These are phyloP conservation scores for Hystrix brachyura DNA, from an alignment of 2,113 vertebrate genomes.

Conservation along the genomic window DNA sequence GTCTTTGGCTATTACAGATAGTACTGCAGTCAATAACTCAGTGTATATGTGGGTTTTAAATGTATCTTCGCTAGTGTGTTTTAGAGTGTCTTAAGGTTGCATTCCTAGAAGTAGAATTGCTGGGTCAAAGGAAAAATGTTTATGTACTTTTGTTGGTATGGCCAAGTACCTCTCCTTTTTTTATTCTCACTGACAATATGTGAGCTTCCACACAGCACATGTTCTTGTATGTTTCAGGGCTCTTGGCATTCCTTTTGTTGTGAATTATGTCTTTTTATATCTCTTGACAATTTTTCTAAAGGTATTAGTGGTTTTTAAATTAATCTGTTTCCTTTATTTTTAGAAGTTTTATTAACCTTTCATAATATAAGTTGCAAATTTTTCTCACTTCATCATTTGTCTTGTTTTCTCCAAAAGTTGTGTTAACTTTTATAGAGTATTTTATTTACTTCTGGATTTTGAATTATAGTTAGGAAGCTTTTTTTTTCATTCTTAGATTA, in stretches of 20 bases:
- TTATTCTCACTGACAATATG: neutral
- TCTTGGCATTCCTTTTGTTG: neutral
- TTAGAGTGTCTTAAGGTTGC: neutral
- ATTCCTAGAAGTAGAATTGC: neutral
- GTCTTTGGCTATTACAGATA: neutral
- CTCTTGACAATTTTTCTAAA: conserved; percentile 53
- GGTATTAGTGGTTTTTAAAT: neutral
- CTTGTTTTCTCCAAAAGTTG: conserved; percentile 25
- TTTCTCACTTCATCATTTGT: conserved; percentile 37
- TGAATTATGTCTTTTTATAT: neutral
- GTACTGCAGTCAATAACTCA: neutral
- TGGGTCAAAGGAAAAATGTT: neutral
- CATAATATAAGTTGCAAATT: conserved; percentile 36
- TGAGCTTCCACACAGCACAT: neutral
- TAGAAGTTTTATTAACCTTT: conserved; percentile 37
- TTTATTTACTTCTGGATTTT: conserved; percentile 42
- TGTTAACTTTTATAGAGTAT: conserved; percentile 52
- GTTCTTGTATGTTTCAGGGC: neutral
- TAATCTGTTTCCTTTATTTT: conserved; percentile 38
- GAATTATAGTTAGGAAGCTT: conserved; percentile 27
- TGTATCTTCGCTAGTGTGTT: conserved; percentile 35
- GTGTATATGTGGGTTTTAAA: neutral
- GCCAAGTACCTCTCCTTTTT: neutral
- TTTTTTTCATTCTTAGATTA: neutral
- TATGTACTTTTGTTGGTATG: conserved; percentile 1